Base-by-base conservation (phyloP, 2,888 invertebrate genomes). In the Apantesis nais region DNA sequence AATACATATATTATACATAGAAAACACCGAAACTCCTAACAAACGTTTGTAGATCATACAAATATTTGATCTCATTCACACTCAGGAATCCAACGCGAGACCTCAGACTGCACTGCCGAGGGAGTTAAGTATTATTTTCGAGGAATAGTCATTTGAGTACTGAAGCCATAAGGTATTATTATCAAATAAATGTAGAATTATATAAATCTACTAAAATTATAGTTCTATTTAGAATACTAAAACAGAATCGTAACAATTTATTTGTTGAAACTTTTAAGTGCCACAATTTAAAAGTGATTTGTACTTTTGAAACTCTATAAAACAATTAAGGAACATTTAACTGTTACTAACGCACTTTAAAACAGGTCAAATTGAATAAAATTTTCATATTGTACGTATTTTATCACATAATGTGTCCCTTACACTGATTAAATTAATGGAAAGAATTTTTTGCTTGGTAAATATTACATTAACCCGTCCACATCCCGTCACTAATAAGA, bases 401-500 rank as follows among this genome's bases (percentile, higher is more conserved):
- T 34, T 34, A 34, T 34, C 34, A 34, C 34, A n/a, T n/a, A 52
- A 48, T 22, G 12, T 14, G 16, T 41, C 39, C 1, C 39, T 14
- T n/a, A 48, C 7, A 48, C 48, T 3, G 19, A n/a, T 52, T 8
- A 52, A 1, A 1, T n/a, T 22, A 52, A 22, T 11, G 0, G 0
- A 52, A 52, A n/a, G n/a, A 52, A 14, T 25, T 5, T 29, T 29
- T 29, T 58, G 16, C 14, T 58, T 58, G 8, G 14, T 5, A 61
- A 34, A 22, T 22, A 5, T n/a, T 55, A 16, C 74, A 84, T 86
- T 78, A 83, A 63, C 48, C 71, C 79, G 78, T 81, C 81, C 79
- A 72, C 29, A 68, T 68, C 52, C 44, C 74, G 62, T 65, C 77
- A 66, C 77, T 83, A 84, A 83, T 82, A 81, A 80, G 78, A 83